Evolutionary conservation across 2,888 invertebrate genomes (phyloP).

Genomic region (Euclidia mi): DNA sequence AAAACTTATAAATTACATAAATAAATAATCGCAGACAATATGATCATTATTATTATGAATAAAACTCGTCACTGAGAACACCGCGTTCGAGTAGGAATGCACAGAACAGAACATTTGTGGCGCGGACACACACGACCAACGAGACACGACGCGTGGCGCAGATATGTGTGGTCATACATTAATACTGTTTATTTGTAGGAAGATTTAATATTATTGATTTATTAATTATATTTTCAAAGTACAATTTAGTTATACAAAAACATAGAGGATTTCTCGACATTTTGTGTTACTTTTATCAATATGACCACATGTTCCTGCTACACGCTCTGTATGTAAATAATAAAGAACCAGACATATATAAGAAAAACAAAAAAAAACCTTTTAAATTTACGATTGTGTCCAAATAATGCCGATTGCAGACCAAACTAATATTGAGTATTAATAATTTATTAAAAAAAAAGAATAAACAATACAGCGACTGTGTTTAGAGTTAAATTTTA

Average conservation of each 20-base stretch:
- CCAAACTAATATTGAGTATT: constrained; percentile 38
- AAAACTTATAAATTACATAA: constrained; percentile 84
- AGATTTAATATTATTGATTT: too few relatives aligned
- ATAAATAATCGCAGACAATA: constrained; percentile 83
- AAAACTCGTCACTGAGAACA: constrained; percentile 40
- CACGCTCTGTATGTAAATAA: background rate
- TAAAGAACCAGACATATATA: background rate
- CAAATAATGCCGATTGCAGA: constrained; percentile 16
- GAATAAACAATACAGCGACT: constrained; percentile 32
- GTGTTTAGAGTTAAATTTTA: constrained; percentile 7
- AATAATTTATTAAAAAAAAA: constrained; percentile 25
- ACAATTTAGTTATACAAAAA: constrained; percentile 33
- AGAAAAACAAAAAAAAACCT: background rate
- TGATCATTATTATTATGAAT: constrained; percentile 61
- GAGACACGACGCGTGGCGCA: too few relatives aligned
- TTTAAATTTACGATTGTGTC: background rate
- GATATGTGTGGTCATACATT: too few relatives aligned
- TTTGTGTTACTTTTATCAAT: too few relatives aligned
- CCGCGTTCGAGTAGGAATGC: constrained; percentile 55
- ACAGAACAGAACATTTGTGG: too few relatives aligned
- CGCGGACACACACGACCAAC: too few relatives aligned
- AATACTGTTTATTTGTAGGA: too few relatives aligned
- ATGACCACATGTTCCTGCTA: too few relatives aligned
- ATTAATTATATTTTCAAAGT: too few relatives aligned
- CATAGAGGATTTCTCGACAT: too few relatives aligned